Evolutionary conservation across 2,888 invertebrate genomes (phyloP), one percentile per base, ranked within the genome.

Genomic region (Leuctra nigra): DNA sequence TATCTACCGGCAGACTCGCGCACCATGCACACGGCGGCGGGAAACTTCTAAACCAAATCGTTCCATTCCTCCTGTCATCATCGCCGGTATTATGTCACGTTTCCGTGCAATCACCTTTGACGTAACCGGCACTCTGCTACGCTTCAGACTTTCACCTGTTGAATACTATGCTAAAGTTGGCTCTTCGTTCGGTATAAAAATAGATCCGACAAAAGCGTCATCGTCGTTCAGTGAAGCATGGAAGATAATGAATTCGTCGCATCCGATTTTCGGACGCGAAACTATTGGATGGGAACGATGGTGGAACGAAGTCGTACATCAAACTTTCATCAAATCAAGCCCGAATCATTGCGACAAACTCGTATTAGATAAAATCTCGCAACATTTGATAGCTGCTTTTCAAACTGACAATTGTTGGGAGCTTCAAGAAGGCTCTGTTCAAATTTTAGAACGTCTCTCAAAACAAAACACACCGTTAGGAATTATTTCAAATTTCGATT

Each of bases 401-500:
- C 79, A 80, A 66, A 86, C 86, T 0, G 72, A 78, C 1, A 77
- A 79, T 56, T 86, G 86, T 66, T 95, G 93, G 92, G 75, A 81
- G 65, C 74, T 80, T 25, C 79, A 80, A 62, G 76, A 82, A 46
- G 88, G 87, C 14, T 77, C 81, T 20, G 67, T 77, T 9, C 79
- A 81, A 56, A 71, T 91, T n/a, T 73, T 92, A 1, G 72, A 80
- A 22, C 76, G 77, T 59, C 70, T 91, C 6, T 73, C 71, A 59
- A 68, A 69, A 11, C 72, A 70, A 54, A 70, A 72, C 22, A 65
- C 80, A 13, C 64, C 69, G 11, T 63, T 92, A 41, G 94, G 92
- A 2, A 80, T 92, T 0, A 83, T 95, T 63, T 91, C 94, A 4
- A 95, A 95, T 72, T 91, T 87, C 73, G 95, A 95, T 74, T 86